These are phyloP conservation scores for Anoplophora glabripennis DNA, from an alignment of 1,140 invertebrate genomes.

Conservation along the genomic window DNA sequence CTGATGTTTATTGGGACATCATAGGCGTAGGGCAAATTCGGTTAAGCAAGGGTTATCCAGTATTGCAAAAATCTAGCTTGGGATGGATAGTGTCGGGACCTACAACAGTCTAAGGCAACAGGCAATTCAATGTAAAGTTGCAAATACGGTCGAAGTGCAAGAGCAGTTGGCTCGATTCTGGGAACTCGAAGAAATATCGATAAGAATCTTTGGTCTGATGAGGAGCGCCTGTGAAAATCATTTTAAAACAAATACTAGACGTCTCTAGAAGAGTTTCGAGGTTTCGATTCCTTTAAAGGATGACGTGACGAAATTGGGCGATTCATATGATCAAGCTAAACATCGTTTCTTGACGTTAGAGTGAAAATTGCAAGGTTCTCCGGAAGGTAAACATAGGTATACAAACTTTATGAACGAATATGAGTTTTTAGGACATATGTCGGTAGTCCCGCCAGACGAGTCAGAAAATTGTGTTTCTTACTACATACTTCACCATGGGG, in stretches of 20 bases:
- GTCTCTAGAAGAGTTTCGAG: background rate
- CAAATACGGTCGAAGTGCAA: background rate
- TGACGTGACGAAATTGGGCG: background rate
- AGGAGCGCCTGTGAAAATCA: background rate
- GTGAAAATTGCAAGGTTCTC: slow-evolving; percentile 3
- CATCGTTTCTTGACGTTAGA: slow-evolving; percentile 6
- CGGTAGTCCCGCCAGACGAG: background rate
- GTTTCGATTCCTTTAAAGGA: slow-evolving; percentile 6
- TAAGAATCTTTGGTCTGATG: background rate
- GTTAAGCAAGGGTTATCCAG: too few species aligned
- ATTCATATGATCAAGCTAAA: too few species aligned
- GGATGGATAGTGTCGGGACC: too few species aligned
- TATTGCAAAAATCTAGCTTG: too few species aligned
- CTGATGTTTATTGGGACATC: too few species aligned
- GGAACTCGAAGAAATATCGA: slow-evolving; percentile 1
- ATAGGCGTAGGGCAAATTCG: too few species aligned
- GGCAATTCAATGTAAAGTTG: background rate
- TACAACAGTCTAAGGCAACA: too few species aligned
- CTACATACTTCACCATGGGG: slow-evolving; percentile 47
- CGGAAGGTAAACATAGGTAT: background rate
- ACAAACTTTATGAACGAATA: slow-evolving; percentile 10
- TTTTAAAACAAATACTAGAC: background rate
- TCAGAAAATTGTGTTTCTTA: background rate
- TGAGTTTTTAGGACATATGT: slow-evolving; percentile 2
- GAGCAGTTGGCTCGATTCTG: background rate